Percentiles rank a stretch among this genome's conserved stretches.
Conservation (phyloP, 2,113 vertebrate genomes). For the Typhlomys cinereus region DNA sequence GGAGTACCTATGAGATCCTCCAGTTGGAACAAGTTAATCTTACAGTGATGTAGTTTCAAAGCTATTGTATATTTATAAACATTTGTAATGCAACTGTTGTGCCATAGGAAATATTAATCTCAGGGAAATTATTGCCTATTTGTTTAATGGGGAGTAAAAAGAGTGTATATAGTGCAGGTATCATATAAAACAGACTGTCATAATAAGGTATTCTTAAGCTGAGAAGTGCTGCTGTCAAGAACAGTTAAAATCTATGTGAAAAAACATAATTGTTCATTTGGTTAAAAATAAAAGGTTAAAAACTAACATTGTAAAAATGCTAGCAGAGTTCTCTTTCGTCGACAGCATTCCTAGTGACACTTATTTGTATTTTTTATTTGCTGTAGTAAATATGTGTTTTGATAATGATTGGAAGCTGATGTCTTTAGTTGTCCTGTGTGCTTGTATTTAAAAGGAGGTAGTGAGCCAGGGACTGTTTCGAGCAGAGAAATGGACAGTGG, state of each 20-base stretch:
- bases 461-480: background rate
- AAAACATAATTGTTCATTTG: background rate
- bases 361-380: constrained; percentile 7
- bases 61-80: background rate
- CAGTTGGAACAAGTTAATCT: background rate
- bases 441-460: background rate
- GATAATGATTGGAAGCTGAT: background rate
- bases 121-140: constrained; percentile 6
- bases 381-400: background rate
- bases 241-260: background rate
- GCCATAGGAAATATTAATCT: background rate
- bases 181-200: background rate
- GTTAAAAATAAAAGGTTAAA: too few relatives aligned
- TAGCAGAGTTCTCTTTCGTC: too few relatives aligned
- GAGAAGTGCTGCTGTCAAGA: background rate
- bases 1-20: background rate
- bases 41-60: background rate
- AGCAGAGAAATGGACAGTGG: background rate
- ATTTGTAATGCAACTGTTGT: constrained; percentile 4
- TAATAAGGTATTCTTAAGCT: background rate
- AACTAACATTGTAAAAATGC: too few relatives aligned
- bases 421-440: constrained; percentile 13
- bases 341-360: background rate
- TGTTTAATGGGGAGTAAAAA: background rate
- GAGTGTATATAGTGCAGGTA: background rate